Evolutionary conservation across 2,797 vertebrate genomes (phyloP), one percentile per base, ranked within the genome.

Genomic region (Spondyliosoma cantharus): DNA sequence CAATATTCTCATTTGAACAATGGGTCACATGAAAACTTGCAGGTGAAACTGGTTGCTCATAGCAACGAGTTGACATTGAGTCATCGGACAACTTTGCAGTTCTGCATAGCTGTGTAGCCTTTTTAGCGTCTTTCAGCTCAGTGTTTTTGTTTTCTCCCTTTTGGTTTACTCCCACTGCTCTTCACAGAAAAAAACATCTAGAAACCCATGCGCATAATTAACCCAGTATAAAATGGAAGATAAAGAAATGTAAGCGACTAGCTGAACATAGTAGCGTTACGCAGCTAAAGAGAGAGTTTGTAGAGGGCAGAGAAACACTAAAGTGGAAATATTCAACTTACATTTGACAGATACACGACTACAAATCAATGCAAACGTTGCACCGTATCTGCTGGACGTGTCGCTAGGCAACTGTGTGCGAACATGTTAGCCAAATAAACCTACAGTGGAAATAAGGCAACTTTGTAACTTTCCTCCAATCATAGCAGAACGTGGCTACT

Each of bases 11-110:
- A 32, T 32, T 7, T 32, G 1, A 32, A 9, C 32, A 37, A 3
- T 27, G 53, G 27, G 37, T 75, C 66, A 74, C 29, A 62, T 63
- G 68, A 57, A 6, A 15, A 3, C 22, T n/a, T 52, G 11, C 22
- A 0, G 16, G 48, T 22, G 19, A 24, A 49, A n/a, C 12, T 8
- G 15, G 45, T 24, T 0, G 3, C 20, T 27, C 2, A 5, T 43
- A 22, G 60, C 17, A n/a, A 63, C 27, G 0, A 42, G 52, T 3
- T 16, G 42, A 46, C 56, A 45, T 13, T 24, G 49, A 17, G 22
- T 5, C 4, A 37, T 42, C 20, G 1, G 25, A 37, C 2, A 7
- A 17, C 24, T 62, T 32, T 63, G 19, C 5, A 4, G 20, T 24
- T 52, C 25, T 11, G 14, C 4, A 5, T 3, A 27, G 25, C n/a